A percentile compares a stretch with the other conserved stretches of the same genome.
Conservation (phyloP, 2,113 vertebrate genomes). For the Manacus vitellinus region DNA sequence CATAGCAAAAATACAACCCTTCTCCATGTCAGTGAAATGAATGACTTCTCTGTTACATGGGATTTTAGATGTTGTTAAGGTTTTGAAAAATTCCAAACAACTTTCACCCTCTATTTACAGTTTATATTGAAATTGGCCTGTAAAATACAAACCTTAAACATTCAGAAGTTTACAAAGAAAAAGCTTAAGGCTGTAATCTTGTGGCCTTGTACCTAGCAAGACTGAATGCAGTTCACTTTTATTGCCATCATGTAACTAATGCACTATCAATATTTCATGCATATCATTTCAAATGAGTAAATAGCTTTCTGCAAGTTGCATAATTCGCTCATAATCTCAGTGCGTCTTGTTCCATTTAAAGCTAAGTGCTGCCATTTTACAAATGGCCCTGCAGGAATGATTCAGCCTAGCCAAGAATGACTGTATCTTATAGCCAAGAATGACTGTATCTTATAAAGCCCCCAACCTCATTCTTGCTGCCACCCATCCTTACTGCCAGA, state of each 20-base stretch:
- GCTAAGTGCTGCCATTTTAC: conserved; percentile 19
- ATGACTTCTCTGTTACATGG: background rate
- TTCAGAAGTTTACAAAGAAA: background rate
- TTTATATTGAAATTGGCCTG: background rate
- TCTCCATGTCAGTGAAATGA: background rate
- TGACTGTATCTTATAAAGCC: background rate
- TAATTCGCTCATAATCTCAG: conserved; percentile 61
- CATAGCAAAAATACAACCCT: background rate
- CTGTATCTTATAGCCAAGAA: background rate
- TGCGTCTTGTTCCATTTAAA: conserved; percentile 27
- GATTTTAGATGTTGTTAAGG: background rate
- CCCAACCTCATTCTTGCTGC: background rate
- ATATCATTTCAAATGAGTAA: conserved; percentile 19
- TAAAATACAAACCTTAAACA: background rate
- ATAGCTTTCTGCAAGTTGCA: conserved; percentile 13
- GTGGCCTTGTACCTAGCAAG: background rate
- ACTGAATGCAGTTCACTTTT: background rate
- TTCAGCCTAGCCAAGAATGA: background rate
- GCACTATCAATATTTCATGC: conserved; percentile 26
- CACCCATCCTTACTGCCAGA: background rate
- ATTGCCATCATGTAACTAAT: background rate
- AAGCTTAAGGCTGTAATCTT: background rate
- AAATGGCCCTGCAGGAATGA: background rate
- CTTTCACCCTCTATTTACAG: background rate
- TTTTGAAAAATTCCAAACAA: background rate